Base-by-base conservation (phyloP, 2,888 invertebrate genomes). In the Lepetodrilus schrolli region DNA sequence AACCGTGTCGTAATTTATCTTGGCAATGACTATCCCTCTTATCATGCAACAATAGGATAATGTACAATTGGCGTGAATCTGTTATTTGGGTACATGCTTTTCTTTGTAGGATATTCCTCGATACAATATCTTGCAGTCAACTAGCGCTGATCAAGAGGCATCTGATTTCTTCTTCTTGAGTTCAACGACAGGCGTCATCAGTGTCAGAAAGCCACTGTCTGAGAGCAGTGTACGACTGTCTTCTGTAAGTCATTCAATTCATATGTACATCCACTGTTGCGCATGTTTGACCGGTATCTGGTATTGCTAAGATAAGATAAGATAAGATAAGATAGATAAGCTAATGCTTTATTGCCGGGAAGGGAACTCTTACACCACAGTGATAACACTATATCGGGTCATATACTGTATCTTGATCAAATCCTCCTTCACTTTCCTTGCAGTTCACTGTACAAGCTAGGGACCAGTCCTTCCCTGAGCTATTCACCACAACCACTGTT, bases 401-500 rank as follows among this genome's bases (percentile, higher is more conserved):
- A n/a, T n/a, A n/a, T n/a, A n/a, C n/a, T n/a, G n/a, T n/a, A n/a
- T n/a, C n/a, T n/a, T n/a, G n/a, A n/a, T n/a, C n/a, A n/a, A n/a
- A n/a, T n/a, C n/a, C n/a, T n/a, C n/a, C n/a, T 7, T 70, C 5
- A 26, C n/a, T 1, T 48, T 8, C 1, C 48, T 36, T 50, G 7
- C 76, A 78, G 26, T 83, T 84, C 74, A 81, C 75, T 1, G 82
- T 81, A 5, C 73, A 73, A 2, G 81, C 81, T 0, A 51, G 81
- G 13, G 85, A 85, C 70, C 70, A 80, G 36, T 75, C 79, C 2
- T 82, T 78, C 72, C 85, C 85, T 20, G 80, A 82, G 72, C 79
- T 75, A 36, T 80, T 74, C 50, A 82, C 83, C 34, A 80, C 77
- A 17, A 73, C 81, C 2, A 80, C 80, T 0, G 83, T 85, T 7